These are phyloP conservation scores for Loripinus fragilis DNA, from an alignment of 2,888 invertebrate genomes.

Conservation along the genomic window DNA sequence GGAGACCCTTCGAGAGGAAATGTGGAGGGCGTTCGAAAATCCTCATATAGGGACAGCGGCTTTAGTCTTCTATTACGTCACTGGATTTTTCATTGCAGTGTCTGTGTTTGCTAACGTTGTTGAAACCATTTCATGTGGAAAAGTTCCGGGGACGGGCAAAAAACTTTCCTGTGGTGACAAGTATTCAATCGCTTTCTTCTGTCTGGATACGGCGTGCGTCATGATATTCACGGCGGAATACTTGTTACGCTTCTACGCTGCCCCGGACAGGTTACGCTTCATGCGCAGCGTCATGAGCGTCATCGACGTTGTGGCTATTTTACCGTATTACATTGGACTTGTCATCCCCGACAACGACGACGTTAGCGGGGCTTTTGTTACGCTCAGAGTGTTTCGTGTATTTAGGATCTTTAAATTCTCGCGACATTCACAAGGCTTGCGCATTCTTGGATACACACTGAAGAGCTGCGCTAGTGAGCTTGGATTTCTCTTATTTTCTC, in stretches of 20 bases:
- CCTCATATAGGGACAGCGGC: constrained; percentile 99
- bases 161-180: constrained; percentile 95
- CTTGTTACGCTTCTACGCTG: constrained; percentile 95
- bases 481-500: constrained; percentile 99
- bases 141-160: constrained; percentile 85
- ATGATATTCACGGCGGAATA: constrained; percentile 99
- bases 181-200: constrained; percentile 97
- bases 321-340: constrained; percentile 99
- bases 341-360: constrained; percentile 99
- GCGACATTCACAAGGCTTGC: constrained; percentile 98
- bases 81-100: constrained; percentile 99
- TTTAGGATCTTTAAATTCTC: constrained; percentile 99
- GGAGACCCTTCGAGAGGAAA: constrained; percentile 88
- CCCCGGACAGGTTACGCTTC: constrained; percentile 99
- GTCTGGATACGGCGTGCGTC: constrained; percentile 99
- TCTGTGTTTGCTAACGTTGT: constrained; percentile 99
- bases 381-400: constrained; percentile 98
- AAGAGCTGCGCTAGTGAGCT: constrained; percentile 99
- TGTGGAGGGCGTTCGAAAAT: constrained; percentile 99
- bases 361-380: constrained; percentile 99
- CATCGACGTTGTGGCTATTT: constrained; percentile 99
- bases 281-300: constrained; percentile 99
- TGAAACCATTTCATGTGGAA: constrained; percentile 97
- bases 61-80: constrained; percentile 99
- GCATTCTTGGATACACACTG: constrained; percentile 99